Percentiles rank a stretch among this genome's conserved stretches.
Evolutionary conservation across 2,797 vertebrate species (phyloP).

Genomic region (Tokudaia tokunoshimensis): DNA sequence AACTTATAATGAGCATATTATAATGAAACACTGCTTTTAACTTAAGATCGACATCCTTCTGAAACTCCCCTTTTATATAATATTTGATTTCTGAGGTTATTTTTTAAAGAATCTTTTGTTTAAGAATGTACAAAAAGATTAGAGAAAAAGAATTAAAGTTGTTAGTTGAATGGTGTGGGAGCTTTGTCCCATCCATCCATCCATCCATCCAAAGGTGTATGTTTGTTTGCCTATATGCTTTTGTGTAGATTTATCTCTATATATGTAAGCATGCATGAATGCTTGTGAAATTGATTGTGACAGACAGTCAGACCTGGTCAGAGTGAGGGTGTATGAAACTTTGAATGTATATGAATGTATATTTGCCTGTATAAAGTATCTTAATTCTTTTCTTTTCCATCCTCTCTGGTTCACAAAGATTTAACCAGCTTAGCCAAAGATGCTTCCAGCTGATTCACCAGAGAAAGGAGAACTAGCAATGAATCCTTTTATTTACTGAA

Average conservation of each 20-base stretch:
- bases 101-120: not conserved
- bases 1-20: no score
- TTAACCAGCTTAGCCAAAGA: not conserved
- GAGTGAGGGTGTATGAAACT: not conserved
- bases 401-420: not conserved
- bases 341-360: not conserved
- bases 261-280: not conserved
- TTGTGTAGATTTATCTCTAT: not conserved
- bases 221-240: no score
- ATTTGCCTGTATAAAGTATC: not conserved
- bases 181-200: no score
- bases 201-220: not conserved
- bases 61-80: no score
- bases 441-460: not conserved
- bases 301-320: not conserved
- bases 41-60: no score
- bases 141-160: not conserved
- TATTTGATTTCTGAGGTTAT: not conserved
- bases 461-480: not conserved
- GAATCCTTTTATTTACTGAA: not conserved
- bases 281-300: not conserved
- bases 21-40: no score
- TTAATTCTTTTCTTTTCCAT: not conserved
- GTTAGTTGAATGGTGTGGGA: no score
- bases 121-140: not conserved